These are phyloP conservation scores for Priocnemis perturbator DNA, from an alignment of 2,888 invertebrate genomes.

Conservation along the genomic window DNA sequence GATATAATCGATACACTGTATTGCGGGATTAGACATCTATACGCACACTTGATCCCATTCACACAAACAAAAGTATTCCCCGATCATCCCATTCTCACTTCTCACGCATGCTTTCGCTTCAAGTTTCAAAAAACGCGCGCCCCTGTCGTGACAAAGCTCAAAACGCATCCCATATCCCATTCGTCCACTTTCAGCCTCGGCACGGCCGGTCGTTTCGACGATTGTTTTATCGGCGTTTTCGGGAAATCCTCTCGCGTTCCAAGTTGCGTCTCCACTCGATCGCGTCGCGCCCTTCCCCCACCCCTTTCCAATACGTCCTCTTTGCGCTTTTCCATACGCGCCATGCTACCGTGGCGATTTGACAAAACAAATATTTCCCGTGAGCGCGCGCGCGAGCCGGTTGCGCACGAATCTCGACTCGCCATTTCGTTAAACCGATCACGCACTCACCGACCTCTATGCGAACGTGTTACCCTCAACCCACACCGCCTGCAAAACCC, in stretches of 20 bases:
- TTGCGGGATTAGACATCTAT: too few relatives aligned
- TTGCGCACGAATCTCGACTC: conserved; percentile 35
- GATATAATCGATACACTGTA: too few relatives aligned
- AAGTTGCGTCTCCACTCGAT: conserved; percentile 22
- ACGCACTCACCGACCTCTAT: conserved; percentile 16
- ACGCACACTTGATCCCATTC: too few relatives aligned
- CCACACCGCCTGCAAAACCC: conserved; percentile 26
- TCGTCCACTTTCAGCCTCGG: conserved; percentile 5
- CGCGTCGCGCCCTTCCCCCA: neutral
- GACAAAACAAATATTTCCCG: conserved; percentile 49
- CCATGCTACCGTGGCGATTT: neutral
- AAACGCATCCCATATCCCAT: too few relatives aligned
- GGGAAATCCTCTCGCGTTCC: conserved; percentile 41
- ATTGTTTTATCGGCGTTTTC: conserved; percentile 19
- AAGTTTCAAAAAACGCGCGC: too few relatives aligned
- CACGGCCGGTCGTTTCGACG: conserved; percentile 10
- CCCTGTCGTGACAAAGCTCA: too few relatives aligned
- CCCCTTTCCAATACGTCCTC: too few relatives aligned
- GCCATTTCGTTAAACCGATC: conserved; percentile 38
- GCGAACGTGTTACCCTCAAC: conserved; percentile 14
- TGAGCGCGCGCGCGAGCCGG: conserved; percentile 23
- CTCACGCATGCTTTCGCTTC: too few relatives aligned
- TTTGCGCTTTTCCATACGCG: too few relatives aligned
- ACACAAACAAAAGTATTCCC: too few relatives aligned
- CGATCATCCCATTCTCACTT: too few relatives aligned